Percentiles rank a stretch among this genome's conserved stretches.
These are phyloP conservation scores for Hylaeus volcanicus DNA, from an alignment of 1,140 invertebrate genomes.

Conservation along the genomic window DNA sequence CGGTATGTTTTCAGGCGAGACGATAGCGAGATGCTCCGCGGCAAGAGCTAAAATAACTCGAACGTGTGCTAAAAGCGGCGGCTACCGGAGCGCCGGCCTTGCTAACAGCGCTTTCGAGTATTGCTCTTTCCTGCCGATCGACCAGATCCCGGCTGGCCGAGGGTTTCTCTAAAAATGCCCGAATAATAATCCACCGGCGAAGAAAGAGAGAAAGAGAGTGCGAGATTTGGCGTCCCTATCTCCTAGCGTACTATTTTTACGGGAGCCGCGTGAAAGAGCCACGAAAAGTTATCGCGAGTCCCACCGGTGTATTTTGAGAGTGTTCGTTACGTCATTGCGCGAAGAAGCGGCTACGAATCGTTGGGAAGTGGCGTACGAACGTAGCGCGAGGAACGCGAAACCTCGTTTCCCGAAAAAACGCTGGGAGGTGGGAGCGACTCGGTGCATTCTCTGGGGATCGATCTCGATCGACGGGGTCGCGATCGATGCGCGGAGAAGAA, in stretches of 20 bases:
- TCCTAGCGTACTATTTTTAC: constrained; percentile 35
- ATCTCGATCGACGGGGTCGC: no score
- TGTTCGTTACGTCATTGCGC: constrained; percentile 39
- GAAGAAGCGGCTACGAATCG: constrained; percentile 6
- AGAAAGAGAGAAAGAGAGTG: not conserved
- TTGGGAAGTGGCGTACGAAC: not conserved
- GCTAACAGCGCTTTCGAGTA: constrained; percentile 60
- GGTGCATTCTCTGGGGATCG: no score
- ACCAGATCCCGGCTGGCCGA: constrained; percentile 21
- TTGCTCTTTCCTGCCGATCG: constrained; percentile 32
- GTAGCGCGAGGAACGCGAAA: not conserved
- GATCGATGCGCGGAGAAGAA: not conserved
- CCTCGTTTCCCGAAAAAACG: not conserved
- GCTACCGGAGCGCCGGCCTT: constrained; percentile 72
- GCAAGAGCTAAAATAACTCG: constrained; percentile 76
- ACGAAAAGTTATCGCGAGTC: constrained; percentile 9
- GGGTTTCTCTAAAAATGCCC: constrained; percentile 11
- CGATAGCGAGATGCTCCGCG: constrained; percentile 65
- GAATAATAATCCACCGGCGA: constrained; percentile 8
- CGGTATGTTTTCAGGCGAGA: constrained; percentile 65
- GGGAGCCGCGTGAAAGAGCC: constrained; percentile 6
- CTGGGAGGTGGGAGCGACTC: not conserved
- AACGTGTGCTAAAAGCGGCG: constrained; percentile 76
- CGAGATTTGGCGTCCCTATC: not conserved
- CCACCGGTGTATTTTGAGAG: constrained; percentile 45